Evolutionary conservation across 2,113 vertebrate genomes (phyloP), one percentile per base, ranked within the genome.

Genomic region (Fulica atra): DNA sequence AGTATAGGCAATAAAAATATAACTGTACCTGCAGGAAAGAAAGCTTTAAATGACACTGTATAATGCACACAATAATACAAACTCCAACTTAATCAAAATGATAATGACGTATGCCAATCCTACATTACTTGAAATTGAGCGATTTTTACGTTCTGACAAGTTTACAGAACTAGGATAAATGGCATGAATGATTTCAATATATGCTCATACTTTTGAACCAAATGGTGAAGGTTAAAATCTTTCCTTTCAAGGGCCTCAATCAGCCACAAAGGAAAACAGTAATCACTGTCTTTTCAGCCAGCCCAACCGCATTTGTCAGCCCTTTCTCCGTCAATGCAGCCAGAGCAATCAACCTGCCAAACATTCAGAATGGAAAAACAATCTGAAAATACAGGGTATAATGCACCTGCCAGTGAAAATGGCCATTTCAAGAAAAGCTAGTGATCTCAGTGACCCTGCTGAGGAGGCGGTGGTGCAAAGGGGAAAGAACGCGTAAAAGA

Each of bases 311-410:
- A 98, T 99, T 99, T 98, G 98, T 99, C 99, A 99, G 99, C 99
- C 99, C 99, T 99, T 99, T 99, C 99, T 98, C 98, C 92, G 98
- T 99, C 98, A 99, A 99, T 99, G 99, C 99, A 99, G 99, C 99
- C 99, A 98, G 98, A 99, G 99, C 99, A 99, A 99, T 99, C 99
- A 99, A 99, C 99, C 99, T 99, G 99, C 99, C 99, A 99, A 99
- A 99, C 99, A 99, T 99, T 99, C 99, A 99, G 98, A 99, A 99
- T 99, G 98, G 99, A 99, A 99, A 99, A 99, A 99, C 99, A 99
- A 99, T 99, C 99, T 99, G 99, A 99, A 99, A 99, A 99, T 99
- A 99, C 99, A 99, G 99, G 99, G 99, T 99, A 99, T 99, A 99
- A 99, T 99, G 99, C 99, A 99, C 99, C 99, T 99, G 99, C 99